A percentile compares a stretch with the other conserved stretches of the same genome.
These are phyloP conservation scores for Tympanoctomys barrerae DNA, from an alignment of 2,797 vertebrate genomes.

Conservation along the genomic window DNA sequence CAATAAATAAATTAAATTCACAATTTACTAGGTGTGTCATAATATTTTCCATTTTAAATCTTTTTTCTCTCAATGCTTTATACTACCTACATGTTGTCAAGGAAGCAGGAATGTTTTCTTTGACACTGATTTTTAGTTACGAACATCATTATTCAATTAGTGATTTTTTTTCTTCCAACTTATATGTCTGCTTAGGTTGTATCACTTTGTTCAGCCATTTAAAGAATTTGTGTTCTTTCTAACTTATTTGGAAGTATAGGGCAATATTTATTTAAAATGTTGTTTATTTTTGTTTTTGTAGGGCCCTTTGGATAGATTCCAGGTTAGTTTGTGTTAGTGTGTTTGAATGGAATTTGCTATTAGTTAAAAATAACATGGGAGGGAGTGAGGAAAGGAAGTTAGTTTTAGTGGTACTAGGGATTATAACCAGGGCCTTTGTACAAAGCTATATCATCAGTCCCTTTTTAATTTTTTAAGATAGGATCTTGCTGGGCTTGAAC, in stretches of 20 bases:
- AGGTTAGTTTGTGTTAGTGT: not conserved
- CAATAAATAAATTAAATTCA: too few species aligned
- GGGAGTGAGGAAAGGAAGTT: not conserved
- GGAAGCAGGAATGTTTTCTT: not conserved
- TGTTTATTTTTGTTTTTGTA: slow-evolving; percentile 42
- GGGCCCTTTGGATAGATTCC: slow-evolving; percentile 40
- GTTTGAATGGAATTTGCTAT: slow-evolving; percentile 51
- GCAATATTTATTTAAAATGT: slow-evolving; percentile 46
- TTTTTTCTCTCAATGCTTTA: slow-evolving; percentile 49
- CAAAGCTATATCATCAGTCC: not conserved
- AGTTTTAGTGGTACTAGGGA: not conserved
- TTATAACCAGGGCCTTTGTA: not conserved
- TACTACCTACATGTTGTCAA: slow-evolving; percentile 8
- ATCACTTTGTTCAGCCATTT: slow-evolving; percentile 39
- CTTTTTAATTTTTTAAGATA: not conserved
- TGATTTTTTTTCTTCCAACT: not conserved
- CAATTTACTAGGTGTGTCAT: slow-evolving; percentile 21
- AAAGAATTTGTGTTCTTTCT: slow-evolving; percentile 8
- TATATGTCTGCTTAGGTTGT: slow-evolving; percentile 11
- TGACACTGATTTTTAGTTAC: not conserved
- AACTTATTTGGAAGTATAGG: slow-evolving; percentile 23
- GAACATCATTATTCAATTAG: not conserved
- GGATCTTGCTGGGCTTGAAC: not conserved
- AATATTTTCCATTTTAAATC: not conserved
- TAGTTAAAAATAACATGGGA: slow-evolving; percentile 49